phyloP scores from a whole-genome alignment of 1,140 invertebrate genomes.

The Brachionus asplanchnoidis region DNA sequence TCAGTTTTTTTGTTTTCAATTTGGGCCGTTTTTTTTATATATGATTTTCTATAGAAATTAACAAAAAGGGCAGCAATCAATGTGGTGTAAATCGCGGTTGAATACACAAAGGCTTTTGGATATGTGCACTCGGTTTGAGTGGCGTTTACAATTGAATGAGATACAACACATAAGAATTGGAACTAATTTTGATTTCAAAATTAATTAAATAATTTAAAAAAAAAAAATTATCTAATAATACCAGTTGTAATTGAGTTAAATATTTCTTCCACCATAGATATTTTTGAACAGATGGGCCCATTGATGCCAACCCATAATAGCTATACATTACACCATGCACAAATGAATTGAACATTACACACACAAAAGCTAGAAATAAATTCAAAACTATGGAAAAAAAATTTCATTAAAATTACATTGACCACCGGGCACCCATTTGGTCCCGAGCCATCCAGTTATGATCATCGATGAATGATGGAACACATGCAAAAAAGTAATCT shows the following conservation, averaged over 20 bases:
- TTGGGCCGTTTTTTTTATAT: background rate
- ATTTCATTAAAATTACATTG: constrained; percentile 1
- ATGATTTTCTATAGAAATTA: constrained; percentile 21
- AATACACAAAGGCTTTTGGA: background rate
- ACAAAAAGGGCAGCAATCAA: background rate
- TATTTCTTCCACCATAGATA: constrained; percentile 59
- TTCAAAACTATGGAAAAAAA: background rate
- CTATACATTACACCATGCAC: constrained; percentile 75
- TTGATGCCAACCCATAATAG: constrained; percentile 66
- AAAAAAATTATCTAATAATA: constrained; percentile 25
- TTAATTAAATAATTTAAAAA: background rate
- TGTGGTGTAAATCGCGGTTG: background rate
- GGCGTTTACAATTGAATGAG: background rate
- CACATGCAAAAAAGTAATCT: constrained; percentile 71
- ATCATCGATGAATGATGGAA: constrained; percentile 63
- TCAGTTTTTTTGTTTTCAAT: background rate
- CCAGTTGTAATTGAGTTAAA: constrained; percentile 53
- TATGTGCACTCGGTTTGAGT: constrained; percentile 6
- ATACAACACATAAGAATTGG: constrained; percentile 21
- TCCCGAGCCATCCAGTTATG: constrained; percentile 48
- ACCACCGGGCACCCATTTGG: constrained; percentile 47
- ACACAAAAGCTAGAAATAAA: constrained; percentile 44
- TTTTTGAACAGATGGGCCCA: constrained; percentile 56
- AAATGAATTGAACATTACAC: constrained; percentile 62
- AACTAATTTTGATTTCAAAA: background rate